phyloP scores from a whole-genome alignment of 2,888 invertebrate genomes.

The Scelioninae gen. 2 region DNA sequence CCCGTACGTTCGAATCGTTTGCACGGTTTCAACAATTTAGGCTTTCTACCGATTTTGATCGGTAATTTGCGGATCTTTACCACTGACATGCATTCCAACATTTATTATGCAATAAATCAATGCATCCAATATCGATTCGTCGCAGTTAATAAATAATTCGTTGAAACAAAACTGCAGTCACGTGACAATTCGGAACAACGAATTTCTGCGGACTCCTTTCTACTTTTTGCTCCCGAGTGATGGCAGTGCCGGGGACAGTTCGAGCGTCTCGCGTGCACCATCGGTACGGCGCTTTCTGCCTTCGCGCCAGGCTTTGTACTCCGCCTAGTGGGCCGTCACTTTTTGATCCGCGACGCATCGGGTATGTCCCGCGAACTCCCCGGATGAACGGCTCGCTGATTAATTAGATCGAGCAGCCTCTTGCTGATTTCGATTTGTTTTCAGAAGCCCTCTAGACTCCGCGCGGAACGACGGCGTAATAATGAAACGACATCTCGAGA shows the following conservation, averaged over 20 bases:
- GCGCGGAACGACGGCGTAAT: slow-evolving; percentile 27
- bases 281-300: slow-evolving; percentile 35
- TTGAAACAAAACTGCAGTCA: slow-evolving; percentile 26
- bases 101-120: too few species aligned
- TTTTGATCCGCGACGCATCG: slow-evolving; percentile 63
- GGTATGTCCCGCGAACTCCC: slow-evolving; percentile 52
- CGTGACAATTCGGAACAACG: slow-evolving; percentile 35
- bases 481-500: slow-evolving; percentile 56
- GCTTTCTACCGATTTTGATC: too few species aligned
- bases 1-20: too few species aligned
- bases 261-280: slow-evolving; percentile 32
- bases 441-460: slow-evolving; percentile 42
- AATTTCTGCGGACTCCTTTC: slow-evolving; percentile 8
- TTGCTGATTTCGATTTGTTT: slow-evolving; percentile 60
- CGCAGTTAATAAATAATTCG: slow-evolving; percentile 31
- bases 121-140: too few species aligned
- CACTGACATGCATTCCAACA: too few species aligned
- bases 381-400: slow-evolving; percentile 67
- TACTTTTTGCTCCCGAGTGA: slow-evolving; percentile 6
- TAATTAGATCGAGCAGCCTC: slow-evolving; percentile 69
- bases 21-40: too few species aligned
- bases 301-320: slow-evolving; percentile 63
- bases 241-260: slow-evolving; percentile 32
- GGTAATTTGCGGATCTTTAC: too few species aligned
- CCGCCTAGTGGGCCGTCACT: slow-evolving; percentile 60